Conservation (phyloP, 2,797 vertebrate genomes). For the Enteromius mattozi region DNA sequence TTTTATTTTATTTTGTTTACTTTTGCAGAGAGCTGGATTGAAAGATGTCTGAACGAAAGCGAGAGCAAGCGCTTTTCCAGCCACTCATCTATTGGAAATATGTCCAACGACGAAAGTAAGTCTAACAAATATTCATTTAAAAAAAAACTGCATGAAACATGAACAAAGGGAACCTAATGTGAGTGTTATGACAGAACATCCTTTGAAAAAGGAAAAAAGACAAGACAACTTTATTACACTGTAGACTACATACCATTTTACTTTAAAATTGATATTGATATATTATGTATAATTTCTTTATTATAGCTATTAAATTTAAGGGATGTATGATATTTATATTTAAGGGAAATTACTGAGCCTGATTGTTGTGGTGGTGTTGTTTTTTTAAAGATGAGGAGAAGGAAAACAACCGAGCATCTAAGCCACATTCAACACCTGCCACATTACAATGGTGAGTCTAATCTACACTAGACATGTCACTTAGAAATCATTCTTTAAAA, state of each 20-base stretch:
- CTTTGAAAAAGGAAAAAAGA: background rate
- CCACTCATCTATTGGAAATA: slow-evolving; percentile 95
- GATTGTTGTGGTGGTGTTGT: slow-evolving; percentile 35
- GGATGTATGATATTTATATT: background rate
- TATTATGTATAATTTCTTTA: background rate
- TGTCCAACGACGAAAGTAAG: slow-evolving; percentile 99
- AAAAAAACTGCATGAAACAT: slow-evolving; percentile 1
- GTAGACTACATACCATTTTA: background rate
- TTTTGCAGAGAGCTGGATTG: slow-evolving; percentile 97
- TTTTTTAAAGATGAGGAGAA: slow-evolving; percentile 92
- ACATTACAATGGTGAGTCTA: slow-evolving; percentile 94
- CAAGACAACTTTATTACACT: background rate
- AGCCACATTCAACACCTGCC: slow-evolving; percentile 97
- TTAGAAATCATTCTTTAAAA: background rate
- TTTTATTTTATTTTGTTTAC: background rate
- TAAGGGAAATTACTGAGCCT: background rate
- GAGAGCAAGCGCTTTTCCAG: slow-evolving; percentile 97
- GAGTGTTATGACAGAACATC: background rate
- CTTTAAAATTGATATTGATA: background rate
- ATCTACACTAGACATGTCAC: background rate
- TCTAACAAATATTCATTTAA: slow-evolving; percentile 43
- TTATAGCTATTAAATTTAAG: background rate
- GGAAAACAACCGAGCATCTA: slow-evolving; percentile 97
- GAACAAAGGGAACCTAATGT: background rate
- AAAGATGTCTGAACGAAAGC: slow-evolving; percentile 98